Percentiles rank a stretch among this genome's conserved stretches.
These are phyloP conservation scores for Nomia melanderi DNA, from an alignment of 1,140 invertebrate genomes.

Conservation along the genomic window DNA sequence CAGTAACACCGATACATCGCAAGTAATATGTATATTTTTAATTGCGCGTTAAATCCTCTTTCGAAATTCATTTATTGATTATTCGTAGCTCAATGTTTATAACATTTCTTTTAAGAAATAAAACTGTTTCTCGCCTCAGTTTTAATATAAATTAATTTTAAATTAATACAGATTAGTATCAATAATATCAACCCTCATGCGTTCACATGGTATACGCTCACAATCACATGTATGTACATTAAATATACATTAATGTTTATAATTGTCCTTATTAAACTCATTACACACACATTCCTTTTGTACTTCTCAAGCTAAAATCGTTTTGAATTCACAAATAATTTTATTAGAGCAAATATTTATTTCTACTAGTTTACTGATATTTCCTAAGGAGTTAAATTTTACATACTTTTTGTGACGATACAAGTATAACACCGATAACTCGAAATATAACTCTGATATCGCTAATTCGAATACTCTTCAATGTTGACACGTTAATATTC, in stretches of 20 bases:
- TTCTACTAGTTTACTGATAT: constrained; percentile 8
- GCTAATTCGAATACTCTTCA: constrained; percentile 33
- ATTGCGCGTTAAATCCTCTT: constrained; percentile 22
- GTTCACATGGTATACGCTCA: constrained; percentile 55
- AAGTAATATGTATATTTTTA: constrained; percentile 35
- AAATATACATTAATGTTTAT: constrained; percentile 59
- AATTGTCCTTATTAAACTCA: constrained; percentile 47
- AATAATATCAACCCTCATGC: constrained; percentile 29
- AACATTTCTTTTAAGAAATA: constrained; percentile 23
- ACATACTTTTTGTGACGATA: constrained; percentile 47
- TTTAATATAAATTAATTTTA: constrained; percentile 29
- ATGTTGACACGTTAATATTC: constrained; percentile 16
- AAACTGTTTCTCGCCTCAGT: neutral
- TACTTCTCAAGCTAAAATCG: constrained; percentile 45
- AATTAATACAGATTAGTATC: constrained; percentile 45
- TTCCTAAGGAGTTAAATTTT: constrained; percentile 30
- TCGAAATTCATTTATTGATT: constrained; percentile 48
- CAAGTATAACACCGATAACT: constrained; percentile 53
- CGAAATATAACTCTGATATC: constrained; percentile 48
- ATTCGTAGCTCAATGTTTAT: constrained; percentile 35
- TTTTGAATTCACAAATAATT: constrained; percentile 17
- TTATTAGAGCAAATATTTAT: constrained; percentile 15
- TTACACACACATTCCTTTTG: constrained; percentile 13
- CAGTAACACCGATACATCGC: constrained; percentile 44
- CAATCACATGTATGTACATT: constrained; percentile 61